Evolutionary conservation across 2,888 invertebrate genomes (phyloP), one percentile per base, ranked within the genome.

Genomic region (Cosmia pyralina): DNA sequence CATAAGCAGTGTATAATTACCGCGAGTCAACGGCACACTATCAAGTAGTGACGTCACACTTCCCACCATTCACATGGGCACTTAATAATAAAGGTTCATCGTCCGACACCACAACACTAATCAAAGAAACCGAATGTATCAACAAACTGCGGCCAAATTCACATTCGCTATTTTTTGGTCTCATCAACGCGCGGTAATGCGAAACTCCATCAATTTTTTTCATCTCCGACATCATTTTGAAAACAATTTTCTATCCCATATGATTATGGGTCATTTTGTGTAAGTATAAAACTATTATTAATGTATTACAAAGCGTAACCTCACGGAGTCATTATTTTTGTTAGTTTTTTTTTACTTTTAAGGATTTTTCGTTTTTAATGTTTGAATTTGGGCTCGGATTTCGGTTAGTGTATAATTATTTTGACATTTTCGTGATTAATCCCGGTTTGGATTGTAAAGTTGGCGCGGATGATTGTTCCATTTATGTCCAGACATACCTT

Each of bases 241-340:
- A 95, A 95, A 95, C 92, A 94, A 96, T 95, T 94, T 94, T 94
- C 95, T 96, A 95, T 95, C 94, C 94, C 92, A 90, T 95, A 92
- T 95, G 93, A 96, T 95, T 95, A 95, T 92, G 93, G 93, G 91
- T 94, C 91, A 95, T 95, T 95, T 95, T 89, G 91, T 90, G 86
- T 90, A 90, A 89, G 92, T 90, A 92, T 91, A 90, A 91, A 94
- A 95, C 95, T 95, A 95, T 95, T 93, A 94, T 94, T 95, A 94
- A 94, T 94, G 89, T 93, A 93, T 94, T 94, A 93, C 90, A 91
- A 91, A 91, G 89, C 89, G 90, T 85, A 85, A 81, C 85, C 77
- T 86, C 66, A 65, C 46, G 69, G 74, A 80, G 90, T 90, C 90
- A 91, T 93, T 92, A 92, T 90, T 88, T 90, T 90, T 88, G 88